Evolutionary conservation across 2,888 invertebrate species (phyloP).

Genomic region (Plutella xylostella): DNA sequence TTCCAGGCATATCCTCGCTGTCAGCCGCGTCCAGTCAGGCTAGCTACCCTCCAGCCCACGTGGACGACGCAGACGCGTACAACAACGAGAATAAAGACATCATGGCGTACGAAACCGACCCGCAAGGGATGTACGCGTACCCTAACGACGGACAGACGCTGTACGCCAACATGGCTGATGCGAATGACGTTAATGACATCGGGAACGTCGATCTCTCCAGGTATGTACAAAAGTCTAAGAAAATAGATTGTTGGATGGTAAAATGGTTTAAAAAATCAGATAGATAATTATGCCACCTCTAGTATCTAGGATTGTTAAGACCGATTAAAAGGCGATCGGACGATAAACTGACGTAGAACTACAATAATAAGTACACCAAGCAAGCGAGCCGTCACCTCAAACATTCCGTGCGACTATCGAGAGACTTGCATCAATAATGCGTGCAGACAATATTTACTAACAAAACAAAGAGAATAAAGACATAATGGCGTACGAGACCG

Average conservation of each 20-base stretch:
- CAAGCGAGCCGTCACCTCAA: no score
- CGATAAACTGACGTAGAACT: neutral
- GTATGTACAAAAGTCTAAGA: no score
- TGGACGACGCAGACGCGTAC: conserved; percentile 72
- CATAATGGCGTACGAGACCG: conserved; percentile 65
- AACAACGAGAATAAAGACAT: conserved; percentile 72
- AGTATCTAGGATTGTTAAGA: no score
- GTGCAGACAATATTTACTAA: no score
- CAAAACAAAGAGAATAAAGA: conserved; percentile 72
- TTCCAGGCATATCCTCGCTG: conserved; percentile 70
- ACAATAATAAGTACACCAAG: neutral
- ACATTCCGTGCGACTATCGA: no score
- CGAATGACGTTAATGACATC: conserved; percentile 48
- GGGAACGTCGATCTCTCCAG: conserved; percentile 60
- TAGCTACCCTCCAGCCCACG: conserved; percentile 70
- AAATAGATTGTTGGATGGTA: no score
- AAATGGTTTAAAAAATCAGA: no score
- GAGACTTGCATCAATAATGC: no score
- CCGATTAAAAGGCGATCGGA: no score
- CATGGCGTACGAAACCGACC: conserved; percentile 62
- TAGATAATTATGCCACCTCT: no score
- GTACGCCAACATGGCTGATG: conserved; percentile 31
- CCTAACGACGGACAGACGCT: conserved; percentile 35
- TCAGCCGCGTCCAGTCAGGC: conserved; percentile 59
- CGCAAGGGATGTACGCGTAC: conserved; percentile 53